Evolutionary conservation across 2,888 invertebrate genomes (phyloP).

Genomic region (Acrobeloides nanus): DNA sequence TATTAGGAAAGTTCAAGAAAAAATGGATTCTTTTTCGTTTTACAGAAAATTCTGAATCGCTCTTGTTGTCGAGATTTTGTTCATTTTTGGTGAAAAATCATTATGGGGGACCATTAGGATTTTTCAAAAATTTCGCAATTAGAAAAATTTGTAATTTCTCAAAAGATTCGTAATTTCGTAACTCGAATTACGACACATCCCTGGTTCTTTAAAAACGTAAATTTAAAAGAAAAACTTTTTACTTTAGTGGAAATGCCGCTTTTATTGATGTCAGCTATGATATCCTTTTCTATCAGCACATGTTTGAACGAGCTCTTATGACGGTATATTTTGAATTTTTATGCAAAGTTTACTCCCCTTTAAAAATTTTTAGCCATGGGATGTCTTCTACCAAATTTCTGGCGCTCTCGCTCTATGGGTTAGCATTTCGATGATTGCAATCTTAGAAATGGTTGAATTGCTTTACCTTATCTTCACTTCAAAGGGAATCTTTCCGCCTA

Average conservation of each 20-base stretch:
- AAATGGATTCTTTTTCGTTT: too few relatives aligned
- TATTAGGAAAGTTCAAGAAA: too few relatives aligned
- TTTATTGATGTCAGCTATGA: conserved; percentile 16
- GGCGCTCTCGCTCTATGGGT: conserved; percentile 21
- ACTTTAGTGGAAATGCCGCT: conserved; percentile 18
- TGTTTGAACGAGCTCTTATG: too few relatives aligned
- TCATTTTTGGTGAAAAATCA: too few relatives aligned
- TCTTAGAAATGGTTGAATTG: conserved; percentile 16
- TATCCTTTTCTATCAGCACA: conserved; percentile 9
- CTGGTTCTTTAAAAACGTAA: neutral
- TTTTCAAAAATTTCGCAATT: too few relatives aligned
- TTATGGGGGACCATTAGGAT: too few relatives aligned
- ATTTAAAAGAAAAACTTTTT: neutral
- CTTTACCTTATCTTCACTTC: too few relatives aligned
- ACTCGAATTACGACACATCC: too few relatives aligned
- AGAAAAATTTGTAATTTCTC: too few relatives aligned
- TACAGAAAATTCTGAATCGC: too few relatives aligned
- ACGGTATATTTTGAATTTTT: neutral
- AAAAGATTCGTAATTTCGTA: too few relatives aligned
- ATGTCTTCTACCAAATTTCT: conserved; percentile 18
- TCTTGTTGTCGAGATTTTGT: too few relatives aligned
- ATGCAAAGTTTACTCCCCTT: neutral
- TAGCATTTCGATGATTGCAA: conserved; percentile 15
- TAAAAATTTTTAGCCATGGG: conserved; percentile 4
- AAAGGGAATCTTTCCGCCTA: conserved; percentile 2